A percentile compares a stretch with the other conserved stretches of the same genome.
These are phyloP conservation scores for Sphenodon punctatus DNA, from an alignment of 2,797 vertebrate species.

Conservation along the genomic window DNA sequence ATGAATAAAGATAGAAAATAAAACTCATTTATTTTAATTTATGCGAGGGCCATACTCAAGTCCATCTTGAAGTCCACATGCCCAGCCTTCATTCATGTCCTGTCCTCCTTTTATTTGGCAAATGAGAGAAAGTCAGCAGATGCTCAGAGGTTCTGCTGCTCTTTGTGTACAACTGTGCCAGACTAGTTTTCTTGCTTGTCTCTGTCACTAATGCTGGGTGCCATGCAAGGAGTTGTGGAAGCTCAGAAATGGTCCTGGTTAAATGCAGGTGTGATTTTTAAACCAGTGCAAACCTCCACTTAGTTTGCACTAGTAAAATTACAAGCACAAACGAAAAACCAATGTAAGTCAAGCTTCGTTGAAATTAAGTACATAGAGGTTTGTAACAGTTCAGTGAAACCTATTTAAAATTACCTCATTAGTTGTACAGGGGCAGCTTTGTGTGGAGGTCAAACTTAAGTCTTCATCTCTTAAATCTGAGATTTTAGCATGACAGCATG, in stretches of 20 bases:
- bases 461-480: not conserved
- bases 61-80: not conserved
- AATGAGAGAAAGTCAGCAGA: not conserved
- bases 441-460: fast-evolving
- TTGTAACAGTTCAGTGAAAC: not conserved
- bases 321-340: not conserved
- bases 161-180: not conserved
- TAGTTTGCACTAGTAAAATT: not conserved
- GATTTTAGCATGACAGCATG: not conserved
- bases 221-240: not conserved
- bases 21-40: not conserved
- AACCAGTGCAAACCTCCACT: not conserved
- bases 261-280: not conserved
- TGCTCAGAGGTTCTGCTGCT: not conserved
- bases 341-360: not conserved
- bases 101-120: not conserved
- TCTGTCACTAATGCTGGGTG: not conserved
- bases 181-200: not conserved
- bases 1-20: too few species aligned
- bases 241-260: not conserved
- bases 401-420: not conserved
- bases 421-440: not conserved
- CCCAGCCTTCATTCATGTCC: not conserved
- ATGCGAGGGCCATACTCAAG: not conserved
- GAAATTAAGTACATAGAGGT: not conserved